phyloP scores from a whole-genome alignment of 2,888 invertebrate species.

The Mesopsocus fuscifrons region DNA sequence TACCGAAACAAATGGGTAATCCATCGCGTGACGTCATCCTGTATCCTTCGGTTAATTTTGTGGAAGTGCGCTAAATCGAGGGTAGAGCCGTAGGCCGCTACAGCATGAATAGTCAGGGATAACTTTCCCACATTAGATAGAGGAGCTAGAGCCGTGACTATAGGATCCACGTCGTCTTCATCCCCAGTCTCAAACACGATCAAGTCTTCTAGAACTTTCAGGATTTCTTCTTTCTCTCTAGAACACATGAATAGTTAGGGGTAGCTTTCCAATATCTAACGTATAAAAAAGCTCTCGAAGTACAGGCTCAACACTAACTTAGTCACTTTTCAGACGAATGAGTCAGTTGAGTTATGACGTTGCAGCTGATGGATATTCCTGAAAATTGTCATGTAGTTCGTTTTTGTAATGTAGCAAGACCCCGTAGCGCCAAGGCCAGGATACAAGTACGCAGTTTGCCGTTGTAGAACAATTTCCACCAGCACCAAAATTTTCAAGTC shows the following conservation, averaged over 20 bases:
- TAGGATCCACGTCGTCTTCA: conserved; percentile 34
- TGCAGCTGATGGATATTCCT: too few species aligned
- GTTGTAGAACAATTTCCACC: too few species aligned
- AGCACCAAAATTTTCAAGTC: too few species aligned
- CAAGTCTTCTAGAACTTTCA: conserved; percentile 35
- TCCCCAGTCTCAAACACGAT: conserved; percentile 31
- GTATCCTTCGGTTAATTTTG: conserved; percentile 59
- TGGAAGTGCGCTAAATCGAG: conserved; percentile 60
- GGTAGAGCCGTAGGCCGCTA: conserved; percentile 72
- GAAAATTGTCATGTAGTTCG: too few species aligned
- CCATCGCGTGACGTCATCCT: conserved; percentile 75
- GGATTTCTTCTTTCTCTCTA: conserved; percentile 33
- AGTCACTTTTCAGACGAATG: too few species aligned
- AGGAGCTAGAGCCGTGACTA: conserved; percentile 23
- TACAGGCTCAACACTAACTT: too few species aligned
- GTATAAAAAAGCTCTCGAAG: too few species aligned
- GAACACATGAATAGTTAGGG: conserved; percentile 15
- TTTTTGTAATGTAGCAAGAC: too few species aligned
- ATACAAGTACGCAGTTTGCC: too few species aligned
- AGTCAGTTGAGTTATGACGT: too few species aligned
- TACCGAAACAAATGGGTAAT: conserved; percentile 69
- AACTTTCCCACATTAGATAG: conserved; percentile 29
- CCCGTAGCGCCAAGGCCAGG: too few species aligned
- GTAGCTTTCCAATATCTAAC: too few species aligned
- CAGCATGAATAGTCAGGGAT: conserved; percentile 67